Evolutionary conservation across 2,797 vertebrate genomes (phyloP), one percentile per base, ranked within the genome.

Genomic region (Sebastes iracundus): DNA sequence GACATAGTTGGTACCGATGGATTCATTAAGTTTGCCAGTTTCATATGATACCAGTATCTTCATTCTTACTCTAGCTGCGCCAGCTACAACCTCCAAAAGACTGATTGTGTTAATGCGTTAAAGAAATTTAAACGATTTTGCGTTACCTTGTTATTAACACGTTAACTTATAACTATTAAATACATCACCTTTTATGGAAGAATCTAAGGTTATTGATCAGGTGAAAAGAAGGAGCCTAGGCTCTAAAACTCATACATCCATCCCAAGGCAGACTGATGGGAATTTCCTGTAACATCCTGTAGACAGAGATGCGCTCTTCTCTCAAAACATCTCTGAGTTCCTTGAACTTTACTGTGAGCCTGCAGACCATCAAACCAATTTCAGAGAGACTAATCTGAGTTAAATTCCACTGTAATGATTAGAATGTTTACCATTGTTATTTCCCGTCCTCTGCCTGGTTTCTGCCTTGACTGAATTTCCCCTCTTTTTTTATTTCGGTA

Each of bases 401-500:
- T 67, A 8, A 72, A 62, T 79, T 79, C 64, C 56, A 10, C 46
- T 73, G n/a, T 73, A 69, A 69, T 80, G 69, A 72, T 80, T 62
- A 22, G 61, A 79, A 82, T 14, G 30, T 82, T 72, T 33, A 27
- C 22, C 56, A 59, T 28, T 81, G 78, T 84, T 84, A 69, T 87
- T 83, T 74, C 67, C 56, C 27, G 3, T 27, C 60, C 25, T 82
- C 75, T 62, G 58, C 70, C 49, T 18, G 49, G 1, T n/a, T 70
- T 80, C 69, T 75, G 4, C 42, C 38, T 6, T 77, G 79, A 77
- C 77, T 72, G 33, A 16, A 9, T 73, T 83, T 89, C 67, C 72
- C 77, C 62, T 65, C 58, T 86, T 83, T 61, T 83, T 42, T 42
- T 82, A 75, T 87, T 83, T 83, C 75, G 68, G 56, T 59, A 62